Base-by-base conservation (phyloP, 2,888 invertebrate genomes). In the Platerodrilus igneus region DNA sequence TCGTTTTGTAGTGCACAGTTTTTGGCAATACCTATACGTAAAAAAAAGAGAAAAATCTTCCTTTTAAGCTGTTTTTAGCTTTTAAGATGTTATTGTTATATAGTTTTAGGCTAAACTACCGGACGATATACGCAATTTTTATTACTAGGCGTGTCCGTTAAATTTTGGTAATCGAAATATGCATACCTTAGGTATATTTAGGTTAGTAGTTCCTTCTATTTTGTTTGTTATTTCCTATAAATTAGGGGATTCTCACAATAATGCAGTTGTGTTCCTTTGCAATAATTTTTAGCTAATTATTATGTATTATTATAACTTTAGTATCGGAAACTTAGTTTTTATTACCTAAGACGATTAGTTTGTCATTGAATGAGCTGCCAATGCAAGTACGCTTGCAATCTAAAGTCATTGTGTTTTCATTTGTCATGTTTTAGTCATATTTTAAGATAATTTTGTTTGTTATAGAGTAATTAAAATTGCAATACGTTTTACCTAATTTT, bases 1-100 rank as follows among this genome's bases (percentile, higher is more conserved):
- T 33, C 27, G 23, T 33, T n/a, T n/a, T n/a, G n/a, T n/a, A n/a
- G n/a, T n/a, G n/a, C n/a, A n/a, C n/a, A n/a, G n/a, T n/a, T n/a
- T n/a, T n/a, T n/a, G n/a, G n/a, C n/a, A n/a, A n/a, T n/a, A n/a
- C n/a, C 15, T 23, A 33, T 27, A 21, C 33, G 28, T 20, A 29
- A 30, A 31, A 26, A 31, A 31, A 25, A 31, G 33, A 21, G 32
- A 26, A 27, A 37, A 26, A 27, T 20, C 18, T 25, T 37, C 26
- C 26, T 31, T 34, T 29, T 32, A 22, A 34, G 18, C 38, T 34
- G 34, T 26, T 30, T 37, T 43, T 35, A 35, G 7, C 10, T 3
- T 11, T 32, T 35, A 33, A 39, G 37, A 28, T 45, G 50, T 51
- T 48, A 51, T 42, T 51, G 51, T 51, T 51, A 49, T 44, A 43